These are phyloP conservation scores for Diabrotica virgifera DNA, from an alignment of 1,140 invertebrate species.

Conservation along the genomic window DNA sequence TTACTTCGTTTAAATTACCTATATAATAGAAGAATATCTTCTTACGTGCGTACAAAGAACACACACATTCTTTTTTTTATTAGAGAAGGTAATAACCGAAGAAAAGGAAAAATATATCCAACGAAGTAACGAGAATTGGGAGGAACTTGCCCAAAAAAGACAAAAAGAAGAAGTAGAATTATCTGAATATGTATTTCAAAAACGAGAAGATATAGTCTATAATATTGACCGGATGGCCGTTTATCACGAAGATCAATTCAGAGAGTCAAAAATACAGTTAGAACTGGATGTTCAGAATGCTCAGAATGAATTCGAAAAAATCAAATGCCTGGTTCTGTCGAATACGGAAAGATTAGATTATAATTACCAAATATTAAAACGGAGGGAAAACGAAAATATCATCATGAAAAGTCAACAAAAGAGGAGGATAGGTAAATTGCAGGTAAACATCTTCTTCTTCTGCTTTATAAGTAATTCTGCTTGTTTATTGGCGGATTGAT, in stretches of 20 bases:
- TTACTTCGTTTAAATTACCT: too few relatives aligned
- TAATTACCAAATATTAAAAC: slow-evolving; percentile 80
- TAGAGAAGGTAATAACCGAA: slow-evolving; percentile 64
- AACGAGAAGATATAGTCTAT: slow-evolving; percentile 58
- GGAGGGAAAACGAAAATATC: slow-evolving; percentile 80
- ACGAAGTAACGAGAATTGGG: slow-evolving; percentile 63
- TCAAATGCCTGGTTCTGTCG: slow-evolving; percentile 67
- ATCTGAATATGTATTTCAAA: slow-evolving; percentile 55
- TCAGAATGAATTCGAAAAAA: slow-evolving; percentile 73
- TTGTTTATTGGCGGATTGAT: too few relatives aligned
- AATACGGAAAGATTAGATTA: slow-evolving; percentile 87
- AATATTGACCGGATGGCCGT: slow-evolving; percentile 59
- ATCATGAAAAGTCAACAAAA: slow-evolving; percentile 81
- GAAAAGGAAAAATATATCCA: slow-evolving; percentile 58
- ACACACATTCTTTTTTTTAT: slow-evolving; percentile 33
- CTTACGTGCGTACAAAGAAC: too few relatives aligned
- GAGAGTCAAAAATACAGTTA: slow-evolving; percentile 64
- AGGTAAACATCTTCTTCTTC: neutral
- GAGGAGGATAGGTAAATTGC: slow-evolving; percentile 47
- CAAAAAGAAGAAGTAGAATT: slow-evolving; percentile 59
- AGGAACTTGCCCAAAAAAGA: slow-evolving; percentile 61
- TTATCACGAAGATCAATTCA: slow-evolving; percentile 67
- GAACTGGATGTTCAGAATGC: slow-evolving; percentile 67
- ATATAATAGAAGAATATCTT: too few relatives aligned
- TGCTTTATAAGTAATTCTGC: too few relatives aligned